phyloP scores from a whole-genome alignment of 2,113 vertebrate genomes.

The Numida meleagris region DNA sequence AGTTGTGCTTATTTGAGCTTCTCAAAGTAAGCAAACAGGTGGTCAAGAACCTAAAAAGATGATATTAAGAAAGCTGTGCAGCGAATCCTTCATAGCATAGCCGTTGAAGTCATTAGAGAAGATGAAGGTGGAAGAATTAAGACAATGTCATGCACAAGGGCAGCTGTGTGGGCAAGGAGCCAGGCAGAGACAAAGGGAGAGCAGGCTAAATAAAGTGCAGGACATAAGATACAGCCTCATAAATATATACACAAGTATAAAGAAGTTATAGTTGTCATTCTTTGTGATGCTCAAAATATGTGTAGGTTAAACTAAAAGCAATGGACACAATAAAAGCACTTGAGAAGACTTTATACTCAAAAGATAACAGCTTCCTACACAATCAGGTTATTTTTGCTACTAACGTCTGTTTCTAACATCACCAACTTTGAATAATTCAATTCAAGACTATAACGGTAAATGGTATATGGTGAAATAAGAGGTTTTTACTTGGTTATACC shows the following conservation, averaged over 20 bases:
- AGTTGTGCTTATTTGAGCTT: not conserved
- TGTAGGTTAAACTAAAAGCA: not conserved
- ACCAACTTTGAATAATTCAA: not conserved
- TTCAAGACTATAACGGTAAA: not conserved
- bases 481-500: not conserved
- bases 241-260: not conserved
- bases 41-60: not conserved
- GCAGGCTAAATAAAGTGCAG: constrained; percentile 30
- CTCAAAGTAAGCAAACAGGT: not conserved
- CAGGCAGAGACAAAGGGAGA: constrained; percentile 34
- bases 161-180: constrained; percentile 39
- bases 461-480: not conserved
- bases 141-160: constrained; percentile 46
- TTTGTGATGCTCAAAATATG: not conserved
- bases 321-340: not conserved
- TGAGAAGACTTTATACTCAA: not conserved
- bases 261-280: not conserved
- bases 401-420: not conserved
- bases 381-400: not conserved
- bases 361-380: not conserved
- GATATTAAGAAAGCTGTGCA: not conserved
- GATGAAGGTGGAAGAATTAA: constrained; percentile 47
- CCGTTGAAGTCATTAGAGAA: not conserved
- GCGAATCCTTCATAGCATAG: not conserved
- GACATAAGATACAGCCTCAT: not conserved